Evolutionary conservation across 1,140 invertebrate species (phyloP).

Genomic region (Drosophila arizonae): DNA sequence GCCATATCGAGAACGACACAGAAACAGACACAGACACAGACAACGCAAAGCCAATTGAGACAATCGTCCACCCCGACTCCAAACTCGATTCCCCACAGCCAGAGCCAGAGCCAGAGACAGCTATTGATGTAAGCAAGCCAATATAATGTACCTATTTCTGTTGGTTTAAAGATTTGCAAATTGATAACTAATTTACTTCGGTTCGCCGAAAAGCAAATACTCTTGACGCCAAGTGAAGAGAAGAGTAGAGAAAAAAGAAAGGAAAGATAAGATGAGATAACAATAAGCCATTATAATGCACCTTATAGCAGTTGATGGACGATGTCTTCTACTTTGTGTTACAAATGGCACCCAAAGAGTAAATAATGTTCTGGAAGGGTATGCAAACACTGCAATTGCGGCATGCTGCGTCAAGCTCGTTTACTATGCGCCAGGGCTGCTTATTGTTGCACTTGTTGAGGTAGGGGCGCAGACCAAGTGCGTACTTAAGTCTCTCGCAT

Average conservation of each 20-base stretch:
- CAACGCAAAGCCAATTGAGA: slow-evolving; percentile 1
- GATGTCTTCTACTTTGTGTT: not conserved
- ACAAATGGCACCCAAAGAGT: not conserved
- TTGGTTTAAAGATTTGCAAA: slow-evolving; percentile 14
- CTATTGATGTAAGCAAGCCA: slow-evolving; percentile 58
- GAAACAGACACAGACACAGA: slow-evolving; percentile 12
- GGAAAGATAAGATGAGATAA: no score
- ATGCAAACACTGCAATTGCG: slow-evolving; percentile 35
- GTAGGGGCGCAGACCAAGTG: slow-evolving; percentile 59
- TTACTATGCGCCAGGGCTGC: slow-evolving; percentile 52
- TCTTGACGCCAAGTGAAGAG: not conserved
- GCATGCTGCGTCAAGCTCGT: slow-evolving; percentile 36
- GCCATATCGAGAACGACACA: slow-evolving; percentile 57
- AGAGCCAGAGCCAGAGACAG: slow-evolving; percentile 13
- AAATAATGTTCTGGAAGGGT: slow-evolving; percentile 4
- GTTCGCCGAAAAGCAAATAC: slow-evolving; percentile 1
- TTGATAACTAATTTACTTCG: slow-evolving; percentile 6
- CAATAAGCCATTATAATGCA: no score
- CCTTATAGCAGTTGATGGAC: not conserved
- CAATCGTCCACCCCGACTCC: slow-evolving; percentile 19
- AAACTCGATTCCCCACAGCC: slow-evolving; percentile 18
- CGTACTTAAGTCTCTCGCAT: slow-evolving; percentile 63
- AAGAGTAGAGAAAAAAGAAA: not conserved
- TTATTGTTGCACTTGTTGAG: slow-evolving; percentile 61
- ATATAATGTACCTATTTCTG: slow-evolving; percentile 25